phyloP scores from a whole-genome alignment of 1,140 invertebrate genomes.

The Leptestheria dahalacensis region DNA sequence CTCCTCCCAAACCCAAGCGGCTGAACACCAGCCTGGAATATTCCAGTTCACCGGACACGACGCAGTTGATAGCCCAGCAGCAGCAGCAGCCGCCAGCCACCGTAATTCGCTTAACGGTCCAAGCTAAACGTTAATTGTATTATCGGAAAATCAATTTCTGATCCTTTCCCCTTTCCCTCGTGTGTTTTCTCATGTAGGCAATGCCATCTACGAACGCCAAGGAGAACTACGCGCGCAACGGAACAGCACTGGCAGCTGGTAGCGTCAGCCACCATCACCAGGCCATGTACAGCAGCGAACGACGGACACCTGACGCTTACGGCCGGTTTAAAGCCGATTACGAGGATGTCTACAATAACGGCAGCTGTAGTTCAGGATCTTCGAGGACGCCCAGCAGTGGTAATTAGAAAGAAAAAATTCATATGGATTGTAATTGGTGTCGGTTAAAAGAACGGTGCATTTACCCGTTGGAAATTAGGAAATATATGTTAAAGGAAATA shows the following conservation, averaged over 20 bases:
- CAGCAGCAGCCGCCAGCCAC: no score
- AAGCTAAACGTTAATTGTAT: no score
- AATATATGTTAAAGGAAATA: no score
- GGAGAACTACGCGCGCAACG: not conserved
- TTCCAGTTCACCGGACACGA: constrained; percentile 47
- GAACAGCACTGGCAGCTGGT: constrained; percentile 5
- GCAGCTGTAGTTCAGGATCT: constrained; percentile 10
- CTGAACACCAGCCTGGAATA: constrained; percentile 43
- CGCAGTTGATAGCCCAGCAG: constrained; percentile 26
- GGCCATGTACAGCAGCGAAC: constrained; percentile 31
- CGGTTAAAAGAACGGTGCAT: not conserved
- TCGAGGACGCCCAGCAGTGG: not conserved
- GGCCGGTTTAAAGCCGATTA: constrained; percentile 57
- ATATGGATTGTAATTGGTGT: not conserved
- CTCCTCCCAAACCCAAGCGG: constrained; percentile 67
- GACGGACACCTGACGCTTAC: constrained; percentile 65
- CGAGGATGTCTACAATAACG: constrained; percentile 50
- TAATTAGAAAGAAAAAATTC: not conserved
- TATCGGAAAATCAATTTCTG: no score
- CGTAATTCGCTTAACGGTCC: no score
- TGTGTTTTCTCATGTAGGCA: no score
- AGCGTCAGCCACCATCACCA: constrained; percentile 12
- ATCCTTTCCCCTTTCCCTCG: no score
- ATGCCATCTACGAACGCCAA: no score
- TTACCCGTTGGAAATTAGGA: no score